Percentiles rank a stretch among this genome's conserved stretches.
These are phyloP conservation scores for Stictocephala bisonia DNA, from an alignment of 2,888 invertebrate genomes.

Conservation along the genomic window DNA sequence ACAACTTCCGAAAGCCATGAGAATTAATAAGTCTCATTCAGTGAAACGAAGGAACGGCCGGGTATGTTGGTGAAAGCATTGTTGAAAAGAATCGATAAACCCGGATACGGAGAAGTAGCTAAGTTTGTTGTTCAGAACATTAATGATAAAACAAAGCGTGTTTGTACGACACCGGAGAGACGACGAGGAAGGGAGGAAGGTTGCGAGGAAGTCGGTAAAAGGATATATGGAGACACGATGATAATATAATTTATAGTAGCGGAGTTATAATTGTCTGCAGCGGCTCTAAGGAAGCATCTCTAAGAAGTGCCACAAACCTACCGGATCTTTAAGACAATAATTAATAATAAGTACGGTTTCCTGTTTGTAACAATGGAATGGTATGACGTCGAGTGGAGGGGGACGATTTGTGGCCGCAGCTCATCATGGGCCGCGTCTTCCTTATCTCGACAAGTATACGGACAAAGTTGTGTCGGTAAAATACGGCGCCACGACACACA, in stretches of 20 bases:
- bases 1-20: no score
- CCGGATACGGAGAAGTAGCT: conserved; percentile 25
- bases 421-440: conserved; percentile 36
- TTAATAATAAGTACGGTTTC: conserved; percentile 50
- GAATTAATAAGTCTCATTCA: no score
- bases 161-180: conserved; percentile 25
- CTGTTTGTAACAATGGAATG: conserved; percentile 45
- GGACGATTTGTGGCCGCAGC: conserved; percentile 47
- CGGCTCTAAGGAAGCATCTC: conserved; percentile 40
- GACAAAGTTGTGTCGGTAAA: conserved; percentile 43
- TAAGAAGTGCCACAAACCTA: conserved; percentile 44
- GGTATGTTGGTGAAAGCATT: neutral
- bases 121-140: conserved; percentile 35
- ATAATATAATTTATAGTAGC: conserved; percentile 48
- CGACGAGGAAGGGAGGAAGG: conserved; percentile 17
- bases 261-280: conserved; percentile 46
- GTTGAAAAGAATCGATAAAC: conserved; percentile 40
- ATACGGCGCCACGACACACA: neutral
- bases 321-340: conserved; percentile 52
- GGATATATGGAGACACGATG: conserved; percentile 43
- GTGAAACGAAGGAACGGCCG: neutral
- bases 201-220: conserved; percentile 41
- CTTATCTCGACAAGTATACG: conserved; percentile 33
- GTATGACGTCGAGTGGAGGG: conserved; percentile 29
- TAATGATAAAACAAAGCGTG: conserved; percentile 40